These are phyloP conservation scores for Austrolebias charrua DNA, from an alignment of 2,797 vertebrate species.

Conservation along the genomic window DNA sequence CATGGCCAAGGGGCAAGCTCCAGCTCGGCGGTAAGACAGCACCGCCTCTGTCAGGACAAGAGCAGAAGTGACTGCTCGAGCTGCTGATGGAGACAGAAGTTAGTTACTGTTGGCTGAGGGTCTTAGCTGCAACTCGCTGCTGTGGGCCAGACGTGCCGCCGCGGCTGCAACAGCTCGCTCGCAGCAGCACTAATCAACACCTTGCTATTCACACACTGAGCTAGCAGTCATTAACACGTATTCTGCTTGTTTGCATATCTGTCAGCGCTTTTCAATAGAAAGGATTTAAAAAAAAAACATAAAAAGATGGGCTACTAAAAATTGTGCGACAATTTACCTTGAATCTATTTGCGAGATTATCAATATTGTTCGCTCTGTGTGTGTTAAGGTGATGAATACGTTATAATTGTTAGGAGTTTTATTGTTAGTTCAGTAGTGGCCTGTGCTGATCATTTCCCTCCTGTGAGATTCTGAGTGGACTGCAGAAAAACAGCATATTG, in stretches of 20 bases:
- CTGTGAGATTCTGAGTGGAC: neutral
- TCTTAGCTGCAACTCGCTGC: conserved; percentile 44
- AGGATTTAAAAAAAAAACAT: conserved; percentile 34
- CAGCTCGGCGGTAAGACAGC: conserved; percentile 47
- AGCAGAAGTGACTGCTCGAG: conserved; percentile 52
- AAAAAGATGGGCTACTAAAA: conserved; percentile 13
- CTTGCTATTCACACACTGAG: conserved; percentile 66
- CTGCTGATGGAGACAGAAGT: conserved; percentile 58
- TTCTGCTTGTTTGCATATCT: conserved; percentile 70
- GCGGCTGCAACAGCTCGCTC: conserved; percentile 56
- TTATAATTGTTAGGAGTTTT: too few species aligned
- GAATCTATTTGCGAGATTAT: conserved; percentile 30
- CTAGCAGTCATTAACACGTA: conserved; percentile 71
- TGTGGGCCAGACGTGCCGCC: conserved; percentile 43
- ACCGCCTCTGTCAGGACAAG: conserved; percentile 57
- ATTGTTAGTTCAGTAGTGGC: neutral
- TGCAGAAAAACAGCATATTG: neutral
- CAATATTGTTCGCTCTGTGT: neutral
- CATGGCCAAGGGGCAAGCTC: conserved; percentile 58
- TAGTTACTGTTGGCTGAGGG: conserved; percentile 60
- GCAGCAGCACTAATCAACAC: conserved; percentile 73
- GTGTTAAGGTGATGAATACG: too few species aligned
- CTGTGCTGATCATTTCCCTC: neutral
- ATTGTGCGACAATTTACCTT: conserved; percentile 20
- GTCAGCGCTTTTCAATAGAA: conserved; percentile 70